Percentiles rank a stretch among this genome's conserved stretches.
Evolutionary conservation across 2,113 vertebrate genomes (phyloP).

Genomic region (Apodemus sylvaticus): DNA sequence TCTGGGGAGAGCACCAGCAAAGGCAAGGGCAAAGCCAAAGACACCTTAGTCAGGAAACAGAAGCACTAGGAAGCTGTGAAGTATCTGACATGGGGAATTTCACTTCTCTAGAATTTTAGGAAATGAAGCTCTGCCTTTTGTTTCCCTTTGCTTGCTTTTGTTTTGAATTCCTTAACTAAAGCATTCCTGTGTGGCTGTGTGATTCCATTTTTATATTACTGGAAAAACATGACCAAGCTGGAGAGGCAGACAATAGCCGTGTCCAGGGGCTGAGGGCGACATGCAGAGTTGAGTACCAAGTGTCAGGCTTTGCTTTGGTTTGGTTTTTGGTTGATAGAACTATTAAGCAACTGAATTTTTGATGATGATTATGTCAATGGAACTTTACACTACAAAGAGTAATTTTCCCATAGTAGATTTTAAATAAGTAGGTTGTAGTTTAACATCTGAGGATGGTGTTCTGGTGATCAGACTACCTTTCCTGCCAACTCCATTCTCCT

Average conservation of each 20-base stretch:
- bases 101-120: neutral
- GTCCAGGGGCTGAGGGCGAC: neutral
- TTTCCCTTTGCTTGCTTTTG: neutral
- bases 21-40: conserved; percentile 31
- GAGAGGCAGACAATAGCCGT: neutral
- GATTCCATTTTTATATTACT: neutral
- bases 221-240: conserved; percentile 4
- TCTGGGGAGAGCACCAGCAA: neutral
- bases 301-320: neutral
- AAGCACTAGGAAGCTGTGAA: neutral
- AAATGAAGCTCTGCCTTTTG: neutral
- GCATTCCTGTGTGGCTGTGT: neutral
- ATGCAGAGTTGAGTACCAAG: neutral
- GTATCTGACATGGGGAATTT: neutral
- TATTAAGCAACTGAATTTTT: neutral
- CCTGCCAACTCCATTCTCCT: neutral
- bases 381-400: neutral
- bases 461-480: neutral
- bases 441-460: neutral
- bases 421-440: neutral
- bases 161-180: conserved; percentile 45
- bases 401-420: neutral
- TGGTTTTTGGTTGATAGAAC: neutral
- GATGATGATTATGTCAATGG: neutral
- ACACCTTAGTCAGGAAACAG: conserved; percentile 25